These are phyloP conservation scores for Phycodurus eques DNA, from an alignment of 2,113 vertebrate genomes.

Conservation along the genomic window DNA sequence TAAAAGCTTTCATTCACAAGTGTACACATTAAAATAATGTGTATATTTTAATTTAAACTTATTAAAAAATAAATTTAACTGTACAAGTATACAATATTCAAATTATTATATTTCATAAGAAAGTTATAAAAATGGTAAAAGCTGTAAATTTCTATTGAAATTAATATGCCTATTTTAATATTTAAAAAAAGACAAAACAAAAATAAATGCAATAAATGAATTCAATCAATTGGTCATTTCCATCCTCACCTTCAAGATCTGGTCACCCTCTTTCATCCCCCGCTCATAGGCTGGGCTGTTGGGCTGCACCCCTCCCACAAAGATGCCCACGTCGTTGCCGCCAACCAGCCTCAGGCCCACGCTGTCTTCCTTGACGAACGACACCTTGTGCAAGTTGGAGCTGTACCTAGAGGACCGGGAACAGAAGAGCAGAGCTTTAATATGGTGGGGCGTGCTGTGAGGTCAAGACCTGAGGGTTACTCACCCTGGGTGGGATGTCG, in stretches of 20 bases:
- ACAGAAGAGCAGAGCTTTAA: neutral
- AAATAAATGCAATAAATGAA: neutral
- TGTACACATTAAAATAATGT: too few relatives aligned
- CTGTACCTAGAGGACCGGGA: conserved; percentile 77
- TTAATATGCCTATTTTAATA: too few relatives aligned
- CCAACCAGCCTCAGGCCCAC: conserved; percentile 87
- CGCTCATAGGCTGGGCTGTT: conserved; percentile 82
- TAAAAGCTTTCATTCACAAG: too few relatives aligned
- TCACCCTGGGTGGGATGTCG: conserved; percentile 64
- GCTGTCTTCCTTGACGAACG: conserved; percentile 82
- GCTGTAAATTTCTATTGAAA: too few relatives aligned
- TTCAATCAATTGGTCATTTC: neutral
- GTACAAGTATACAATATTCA: too few relatives aligned
- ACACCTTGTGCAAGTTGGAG: conserved; percentile 69
- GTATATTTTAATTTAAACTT: too few relatives aligned
- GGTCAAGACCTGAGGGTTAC: neutral
- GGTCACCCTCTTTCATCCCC: conserved; percentile 87
- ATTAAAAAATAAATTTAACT: too few relatives aligned
- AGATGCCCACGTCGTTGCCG: conserved; percentile 92
- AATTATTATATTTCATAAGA: too few relatives aligned
- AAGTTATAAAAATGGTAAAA: too few relatives aligned
- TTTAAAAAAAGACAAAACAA: neutral
- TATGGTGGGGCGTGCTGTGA: neutral
- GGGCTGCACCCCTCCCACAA: conserved; percentile 87
- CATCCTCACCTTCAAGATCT: conserved; percentile 86